Evolutionary conservation across 2,888 invertebrate species (phyloP).

Genomic region (Protophormia terraenovae): DNA sequence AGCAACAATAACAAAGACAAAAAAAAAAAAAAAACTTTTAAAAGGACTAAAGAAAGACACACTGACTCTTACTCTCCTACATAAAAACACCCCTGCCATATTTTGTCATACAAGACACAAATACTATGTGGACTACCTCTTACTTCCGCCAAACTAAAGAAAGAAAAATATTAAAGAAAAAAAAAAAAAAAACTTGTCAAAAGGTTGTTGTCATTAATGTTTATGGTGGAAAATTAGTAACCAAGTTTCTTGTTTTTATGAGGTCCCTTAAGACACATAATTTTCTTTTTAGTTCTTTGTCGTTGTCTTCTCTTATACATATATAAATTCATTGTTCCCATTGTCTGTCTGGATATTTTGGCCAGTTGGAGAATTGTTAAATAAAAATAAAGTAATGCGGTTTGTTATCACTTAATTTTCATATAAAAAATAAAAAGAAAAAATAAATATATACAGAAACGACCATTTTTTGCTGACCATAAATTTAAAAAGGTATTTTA

Average conservation of each 20-base stretch:
- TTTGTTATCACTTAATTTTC: constrained; percentile 61
- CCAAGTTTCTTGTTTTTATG: constrained; percentile 54
- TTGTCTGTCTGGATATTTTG: constrained; percentile 3
- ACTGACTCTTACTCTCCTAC: too few relatives aligned
- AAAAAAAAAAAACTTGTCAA: constrained; percentile 47
- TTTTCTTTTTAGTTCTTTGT: constrained; percentile 23
- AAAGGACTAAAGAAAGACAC: not conserved
- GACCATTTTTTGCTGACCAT: not conserved
- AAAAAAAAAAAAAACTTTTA: not conserved
- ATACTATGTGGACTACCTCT: not conserved
- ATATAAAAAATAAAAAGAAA: not conserved
- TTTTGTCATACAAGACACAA: not conserved
- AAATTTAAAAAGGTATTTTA: constrained; percentile 7
- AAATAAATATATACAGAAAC: too few relatives aligned
- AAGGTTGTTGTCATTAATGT: constrained; percentile 66
- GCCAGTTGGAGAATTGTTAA: not conserved
- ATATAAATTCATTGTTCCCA: not conserved
- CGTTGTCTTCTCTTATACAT: not conserved
- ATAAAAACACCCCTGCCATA: not conserved
- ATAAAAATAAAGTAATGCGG: constrained; percentile 38
- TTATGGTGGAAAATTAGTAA: constrained; percentile 62
- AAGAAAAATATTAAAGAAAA: not conserved
- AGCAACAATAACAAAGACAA: not conserved
- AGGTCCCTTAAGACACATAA: constrained; percentile 52
- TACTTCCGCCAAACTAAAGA: not conserved